These are phyloP conservation scores for Melanchra persicariae DNA, from an alignment of 2,888 invertebrate species.

Conservation along the genomic window DNA sequence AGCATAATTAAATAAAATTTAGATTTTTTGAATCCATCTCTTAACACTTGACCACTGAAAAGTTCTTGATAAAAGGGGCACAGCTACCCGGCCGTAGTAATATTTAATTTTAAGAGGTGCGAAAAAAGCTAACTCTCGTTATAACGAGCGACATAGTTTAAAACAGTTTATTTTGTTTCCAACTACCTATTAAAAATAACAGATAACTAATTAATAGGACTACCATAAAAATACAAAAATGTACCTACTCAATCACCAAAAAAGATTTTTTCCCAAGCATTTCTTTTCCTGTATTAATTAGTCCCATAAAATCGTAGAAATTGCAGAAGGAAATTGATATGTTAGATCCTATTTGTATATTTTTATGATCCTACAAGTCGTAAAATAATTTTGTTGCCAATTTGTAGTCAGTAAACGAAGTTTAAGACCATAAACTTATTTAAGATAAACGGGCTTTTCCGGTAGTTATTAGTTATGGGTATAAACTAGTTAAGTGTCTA, in stretches of 20 bases:
- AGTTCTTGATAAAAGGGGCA: no score
- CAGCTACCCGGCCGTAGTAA: no score
- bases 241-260: no score
- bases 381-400: conserved; percentile 54
- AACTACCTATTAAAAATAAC: no score
- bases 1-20: no score
- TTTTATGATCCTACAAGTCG: conserved; percentile 29
- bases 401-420: conserved; percentile 39
- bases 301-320: conserved; percentile 17
- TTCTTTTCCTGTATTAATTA: background rate
- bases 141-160: no score
- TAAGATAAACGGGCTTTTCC: conserved; percentile 51
- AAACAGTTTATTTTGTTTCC: no score
- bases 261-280: background rate
- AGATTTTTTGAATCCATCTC: no score
- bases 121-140: no score
- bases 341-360: conserved; percentile 30
- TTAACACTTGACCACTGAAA: no score
- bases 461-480: conserved; percentile 41
- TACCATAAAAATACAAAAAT: conserved; percentile 1
- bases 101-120: no score
- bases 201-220: conserved; percentile 7
- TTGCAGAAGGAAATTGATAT: background rate
- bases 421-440: conserved; percentile 41
- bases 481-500: conserved; percentile 18